Evolutionary conservation across 2,888 invertebrate genomes (phyloP).

Genomic region (Chymomyza procnemis): DNA sequence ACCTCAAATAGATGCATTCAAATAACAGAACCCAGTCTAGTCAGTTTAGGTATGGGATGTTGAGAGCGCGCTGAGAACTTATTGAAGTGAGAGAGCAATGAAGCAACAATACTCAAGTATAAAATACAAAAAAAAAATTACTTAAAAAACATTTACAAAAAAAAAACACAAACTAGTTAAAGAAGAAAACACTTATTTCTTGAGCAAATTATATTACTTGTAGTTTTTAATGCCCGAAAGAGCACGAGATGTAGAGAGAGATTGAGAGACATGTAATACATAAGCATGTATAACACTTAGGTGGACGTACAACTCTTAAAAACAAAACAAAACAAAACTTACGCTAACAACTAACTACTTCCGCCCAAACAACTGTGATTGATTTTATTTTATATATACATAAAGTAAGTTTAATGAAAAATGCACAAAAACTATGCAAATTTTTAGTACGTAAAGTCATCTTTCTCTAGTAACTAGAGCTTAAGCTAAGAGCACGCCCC

Average conservation of each 20-base stretch:
- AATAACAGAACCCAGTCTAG: conserved; percentile 72
- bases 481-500: not conserved
- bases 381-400: conserved; percentile 57
- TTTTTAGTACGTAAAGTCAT: conserved; percentile 40
- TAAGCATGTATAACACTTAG: not conserved
- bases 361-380: conserved; percentile 78
- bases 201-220: conserved; percentile 25
- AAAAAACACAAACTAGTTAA: not conserved
- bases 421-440: conserved; percentile 64
- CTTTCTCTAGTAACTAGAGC: not conserved
- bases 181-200: conserved; percentile 2
- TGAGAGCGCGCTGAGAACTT: not conserved
- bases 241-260: conserved; percentile 30
- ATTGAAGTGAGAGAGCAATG: conserved; percentile 17
- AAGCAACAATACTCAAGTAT: conserved; percentile 77
- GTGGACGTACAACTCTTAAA: not conserved
- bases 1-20: conserved; percentile 57
- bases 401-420: conserved; percentile 20
- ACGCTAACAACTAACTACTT: conserved; percentile 63
- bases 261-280: conserved; percentile 26
- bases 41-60: conserved; percentile 69
- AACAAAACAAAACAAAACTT: too few relatives aligned
- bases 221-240: conserved; percentile 30
- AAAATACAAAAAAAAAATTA: conserved; percentile 62
- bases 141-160: conserved; percentile 22